Conservation (phyloP, 2,797 vertebrate species). For the Adelosebastes latens region DNA sequence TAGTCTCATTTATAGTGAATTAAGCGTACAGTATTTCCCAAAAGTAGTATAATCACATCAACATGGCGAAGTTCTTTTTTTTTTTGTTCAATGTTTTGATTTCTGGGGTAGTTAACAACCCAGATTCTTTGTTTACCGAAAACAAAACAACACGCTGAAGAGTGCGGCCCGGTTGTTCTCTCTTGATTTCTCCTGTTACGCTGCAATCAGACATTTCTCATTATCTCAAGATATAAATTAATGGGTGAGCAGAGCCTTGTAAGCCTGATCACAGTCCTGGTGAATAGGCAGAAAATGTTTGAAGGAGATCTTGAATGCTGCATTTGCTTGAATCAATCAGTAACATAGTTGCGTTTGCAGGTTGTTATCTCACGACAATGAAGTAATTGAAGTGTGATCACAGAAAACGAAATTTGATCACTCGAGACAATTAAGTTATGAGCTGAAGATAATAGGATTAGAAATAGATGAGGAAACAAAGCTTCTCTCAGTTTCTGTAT, state of each 20-base stretch:
- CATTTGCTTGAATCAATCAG: constrained; percentile 46
- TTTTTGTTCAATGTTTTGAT: neutral
- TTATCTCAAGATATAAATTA: constrained; percentile 32
- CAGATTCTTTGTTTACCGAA: neutral
- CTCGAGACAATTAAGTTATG: constrained; percentile 45
- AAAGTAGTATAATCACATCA: neutral
- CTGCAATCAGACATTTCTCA: constrained; percentile 13
- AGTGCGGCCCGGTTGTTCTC: neutral
- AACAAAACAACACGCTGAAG: constrained; percentile 3
- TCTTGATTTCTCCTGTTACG: constrained; percentile 15
- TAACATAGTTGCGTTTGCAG: neutral
- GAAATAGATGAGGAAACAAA: constrained; percentile 20
- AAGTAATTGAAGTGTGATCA: constrained; percentile 61
- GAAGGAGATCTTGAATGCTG: constrained; percentile 23
- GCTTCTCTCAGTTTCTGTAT: neutral
- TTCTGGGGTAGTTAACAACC: neutral
- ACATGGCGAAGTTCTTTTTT: neutral
- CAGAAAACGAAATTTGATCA: constrained; percentile 53
- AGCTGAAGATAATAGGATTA: constrained; percentile 36
- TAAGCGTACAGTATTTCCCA: too few species aligned
- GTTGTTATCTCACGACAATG: constrained; percentile 48
- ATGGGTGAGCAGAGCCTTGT: neutral
- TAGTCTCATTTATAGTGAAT: too few species aligned
- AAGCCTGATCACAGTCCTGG: neutral
- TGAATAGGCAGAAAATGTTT: constrained; percentile 4